Percentiles rank a stretch among this genome's conserved stretches.
phyloP scores from a whole-genome alignment of 1,140 invertebrate species.

The Lutraria rhynchaena region DNA sequence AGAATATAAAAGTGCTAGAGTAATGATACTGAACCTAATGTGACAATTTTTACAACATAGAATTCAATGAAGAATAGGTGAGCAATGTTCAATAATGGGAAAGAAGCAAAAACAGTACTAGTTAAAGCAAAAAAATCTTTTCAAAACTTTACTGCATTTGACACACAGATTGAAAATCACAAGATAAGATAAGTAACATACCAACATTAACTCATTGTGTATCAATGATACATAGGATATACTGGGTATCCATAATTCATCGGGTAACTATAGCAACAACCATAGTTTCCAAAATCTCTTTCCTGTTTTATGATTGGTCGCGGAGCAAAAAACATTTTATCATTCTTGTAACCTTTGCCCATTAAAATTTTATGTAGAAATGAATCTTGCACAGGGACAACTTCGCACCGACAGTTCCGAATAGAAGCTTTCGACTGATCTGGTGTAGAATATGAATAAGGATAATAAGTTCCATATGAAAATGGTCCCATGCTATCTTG shows the following conservation, averaged over 20 bases:
- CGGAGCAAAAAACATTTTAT: conserved; percentile 48
- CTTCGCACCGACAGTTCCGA: conserved; percentile 56
- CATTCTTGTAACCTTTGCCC: conserved; percentile 71
- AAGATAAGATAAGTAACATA: too few species aligned
- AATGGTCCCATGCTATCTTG: conserved; percentile 49
- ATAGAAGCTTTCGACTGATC: not conserved
- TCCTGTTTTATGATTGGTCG: conserved; percentile 55
- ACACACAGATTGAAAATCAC: too few species aligned
- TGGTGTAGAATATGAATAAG: conserved; percentile 30
- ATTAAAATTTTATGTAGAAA: conserved; percentile 70
- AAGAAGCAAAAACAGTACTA: too few species aligned
- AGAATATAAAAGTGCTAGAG: too few species aligned
- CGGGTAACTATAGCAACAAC: conserved; percentile 51
- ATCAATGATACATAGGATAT: conserved; percentile 7
- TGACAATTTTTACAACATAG: too few species aligned
- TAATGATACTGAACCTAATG: too few species aligned
- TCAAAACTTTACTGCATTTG: too few species aligned
- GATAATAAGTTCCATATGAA: conserved; percentile 48
- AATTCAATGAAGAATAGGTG: too few species aligned
- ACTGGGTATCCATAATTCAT: conserved; percentile 33
- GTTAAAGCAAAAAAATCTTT: too few species aligned
- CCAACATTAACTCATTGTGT: too few species aligned
- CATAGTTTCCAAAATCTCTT: conserved; percentile 42
- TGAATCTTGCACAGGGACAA: conserved; percentile 60
- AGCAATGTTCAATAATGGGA: too few species aligned